phyloP scores from a whole-genome alignment of 2,113 vertebrate species.

The Brachyistius frenatus region DNA sequence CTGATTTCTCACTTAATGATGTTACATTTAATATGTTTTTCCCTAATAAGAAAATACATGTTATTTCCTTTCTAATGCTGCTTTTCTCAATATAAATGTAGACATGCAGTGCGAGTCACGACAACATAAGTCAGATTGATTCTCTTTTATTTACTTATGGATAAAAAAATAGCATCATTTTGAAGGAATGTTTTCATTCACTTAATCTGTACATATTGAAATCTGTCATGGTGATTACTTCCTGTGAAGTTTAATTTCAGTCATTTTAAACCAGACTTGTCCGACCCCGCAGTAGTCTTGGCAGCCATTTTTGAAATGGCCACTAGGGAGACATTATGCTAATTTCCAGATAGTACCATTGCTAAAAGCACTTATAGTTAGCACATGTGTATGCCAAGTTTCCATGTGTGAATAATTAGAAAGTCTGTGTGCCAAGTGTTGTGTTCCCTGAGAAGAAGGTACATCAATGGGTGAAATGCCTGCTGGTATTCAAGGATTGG shows the following conservation, averaged over 20 bases:
- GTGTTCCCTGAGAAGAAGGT: not conserved
- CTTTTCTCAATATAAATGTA: not conserved
- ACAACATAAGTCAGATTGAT: no score
- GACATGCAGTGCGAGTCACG: no score
- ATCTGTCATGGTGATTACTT: conserved; percentile 44
- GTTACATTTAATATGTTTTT: conserved; percentile 16
- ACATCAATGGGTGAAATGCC: not conserved
- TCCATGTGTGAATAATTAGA: conserved; percentile 52
- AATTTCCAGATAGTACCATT: conserved; percentile 60
- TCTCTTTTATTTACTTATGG: not conserved
- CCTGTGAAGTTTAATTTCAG: conserved; percentile 53
- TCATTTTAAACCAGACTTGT: conserved; percentile 42
- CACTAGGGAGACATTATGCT: conserved; percentile 66
- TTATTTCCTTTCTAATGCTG: not conserved
- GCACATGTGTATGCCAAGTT: conserved; percentile 37
- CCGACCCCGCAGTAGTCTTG: conserved; percentile 49
- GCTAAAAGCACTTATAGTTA: conserved; percentile 67
- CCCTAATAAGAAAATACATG: not conserved
- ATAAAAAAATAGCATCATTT: not conserved
- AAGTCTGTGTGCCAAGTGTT: conserved; percentile 42
- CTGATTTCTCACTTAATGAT: conserved; percentile 8
- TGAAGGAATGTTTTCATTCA: not conserved
- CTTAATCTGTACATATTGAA: conserved; percentile 18
- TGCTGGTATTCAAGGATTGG: no score
- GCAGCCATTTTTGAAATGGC: conserved; percentile 60